Base-by-base conservation (phyloP, 2,888 invertebrate genomes). In the Chironomus riparius region DNA sequence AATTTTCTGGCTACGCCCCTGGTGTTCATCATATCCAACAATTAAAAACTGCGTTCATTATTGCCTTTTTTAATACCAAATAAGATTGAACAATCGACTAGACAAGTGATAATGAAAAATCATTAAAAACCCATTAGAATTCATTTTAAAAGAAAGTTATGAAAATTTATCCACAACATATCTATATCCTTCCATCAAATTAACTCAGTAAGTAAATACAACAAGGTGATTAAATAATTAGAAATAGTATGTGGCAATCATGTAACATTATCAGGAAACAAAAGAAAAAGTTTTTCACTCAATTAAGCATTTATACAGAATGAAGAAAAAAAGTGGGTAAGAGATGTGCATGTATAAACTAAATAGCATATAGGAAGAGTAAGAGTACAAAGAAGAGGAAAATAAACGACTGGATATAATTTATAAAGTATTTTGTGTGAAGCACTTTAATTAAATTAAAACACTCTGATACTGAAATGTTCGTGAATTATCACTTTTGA, bases 391-490 rank as follows among this genome's bases (percentile, higher is more conserved):
- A 22, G 5, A 65, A 22, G 21, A 22, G 22, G 22, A 65, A 22
- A 65, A 65, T 18, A 65, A 10, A 22, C 18, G 18, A 65, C n/a
- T 18, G 13, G 65, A 18, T 18, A 13, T 65, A 13, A 72, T 62
- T 61, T 62, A 28, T 12, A 13, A 18, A 62, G 72, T 22, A 71
- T 28, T 68, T 22, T 62, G 65, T 21, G 21, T 65, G 28, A 68
- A 68, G 24, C 22, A 48, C 74, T 74, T 72, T 74, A 68, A 68
- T 38, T 74, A 68, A 74, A 74, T 74, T 74, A 74, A 74, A 65
- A 65, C 65, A 65, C 74, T 61, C 21, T 21, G 10, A 22, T 70
- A 15, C 21, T 18, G 28, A 68, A 65, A 65, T 65, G 65, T 10
- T 48, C 10, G 68, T 74, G 61, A 74, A 47, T 74, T 74, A 74